Evolutionary conservation across 2,888 invertebrate species (phyloP), one percentile per base, ranked within the genome.

Genomic region (Mellilla xanthometata): DNA sequence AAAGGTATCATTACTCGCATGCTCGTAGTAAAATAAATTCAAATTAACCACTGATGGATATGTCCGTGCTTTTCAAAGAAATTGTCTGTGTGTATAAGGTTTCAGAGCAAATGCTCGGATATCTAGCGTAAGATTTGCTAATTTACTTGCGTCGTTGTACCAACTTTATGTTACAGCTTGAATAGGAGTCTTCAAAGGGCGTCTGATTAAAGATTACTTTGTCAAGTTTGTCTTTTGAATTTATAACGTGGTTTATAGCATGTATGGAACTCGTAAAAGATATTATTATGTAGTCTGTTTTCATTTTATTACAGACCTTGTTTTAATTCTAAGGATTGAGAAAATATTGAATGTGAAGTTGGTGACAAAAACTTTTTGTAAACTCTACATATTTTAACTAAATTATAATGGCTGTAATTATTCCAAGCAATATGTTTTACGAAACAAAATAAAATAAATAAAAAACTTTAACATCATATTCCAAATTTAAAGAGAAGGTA

Each of bases 21-120:
- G 55, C 59, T 61, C 58, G 58, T 58, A 64, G 67, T 58, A 66
- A 75, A 79, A 81, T 81, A 81, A 82, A 82, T 81, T 81, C 73
- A 76, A 80, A 81, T 80, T 76, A 79, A 70, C 69, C 52, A 52
- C 67, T 71, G 72, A 80, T 68, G 64, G 68, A 73, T 70, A 68
- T 60, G 61, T 71, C 67, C 67, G 61, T 60, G 44, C 47, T 56
- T 49, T 53, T 52, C 55, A 54, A 53, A 55, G 53, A 58, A 53
- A 52, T 53, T 36, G 32, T 50, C 45, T 35, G 51, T 44, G 44
- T 46, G 34, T 45, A 3, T 24, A 22, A 26, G 29, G 26, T 13
- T 39, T 44, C 19, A 15, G 19, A 22, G 10, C 44, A 45, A n/a
- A n/a, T n/a, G n/a, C 43, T 50, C 39, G 39, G 50, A 28, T 51